Evolutionary conservation across 2,888 invertebrate genomes (phyloP).

Genomic region (Drosophila nigricruria): DNA sequence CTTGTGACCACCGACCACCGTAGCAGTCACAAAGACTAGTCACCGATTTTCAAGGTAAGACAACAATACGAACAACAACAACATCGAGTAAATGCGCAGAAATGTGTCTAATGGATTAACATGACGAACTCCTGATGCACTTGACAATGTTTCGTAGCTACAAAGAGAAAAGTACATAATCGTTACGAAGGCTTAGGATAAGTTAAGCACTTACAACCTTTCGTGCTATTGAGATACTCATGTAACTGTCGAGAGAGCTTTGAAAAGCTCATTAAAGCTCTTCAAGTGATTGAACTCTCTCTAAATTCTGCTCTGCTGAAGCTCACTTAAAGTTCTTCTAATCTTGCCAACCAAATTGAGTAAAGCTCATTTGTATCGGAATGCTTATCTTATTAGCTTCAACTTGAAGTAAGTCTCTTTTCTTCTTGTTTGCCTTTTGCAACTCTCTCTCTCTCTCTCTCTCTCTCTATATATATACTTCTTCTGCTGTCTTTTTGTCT

Average conservation of each 20-base stretch:
- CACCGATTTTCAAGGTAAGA: slow-evolving; percentile 80
- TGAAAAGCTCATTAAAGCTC: neutral
- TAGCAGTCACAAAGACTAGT: slow-evolving; percentile 63
- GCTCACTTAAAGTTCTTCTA: neutral
- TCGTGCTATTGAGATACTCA: too few species aligned
- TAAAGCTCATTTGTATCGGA: neutral
- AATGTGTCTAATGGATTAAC: slow-evolving; percentile 28
- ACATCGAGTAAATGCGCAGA: slow-evolving; percentile 9
- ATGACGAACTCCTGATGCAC: slow-evolving; percentile 52
- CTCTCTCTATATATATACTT: too few species aligned
- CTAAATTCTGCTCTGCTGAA: neutral
- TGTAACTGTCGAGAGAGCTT: neutral
- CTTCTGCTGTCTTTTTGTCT: neutral
- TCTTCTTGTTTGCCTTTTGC: neutral
- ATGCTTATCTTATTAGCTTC: neutral
- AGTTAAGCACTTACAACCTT: neutral
- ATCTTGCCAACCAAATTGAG: neutral
- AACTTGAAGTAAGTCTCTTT: too few species aligned
- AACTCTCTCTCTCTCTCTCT: neutral
- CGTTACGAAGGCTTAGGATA: neutral
- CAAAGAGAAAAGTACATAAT: neutral
- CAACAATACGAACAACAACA: slow-evolving; percentile 21
- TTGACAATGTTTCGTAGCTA: slow-evolving; percentile 13
- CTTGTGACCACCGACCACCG: slow-evolving; percentile 65
- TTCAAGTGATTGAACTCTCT: neutral